These are phyloP conservation scores for Gymnobelideus leadbeateri DNA, from an alignment of 2,113 vertebrate genomes.

Conservation along the genomic window DNA sequence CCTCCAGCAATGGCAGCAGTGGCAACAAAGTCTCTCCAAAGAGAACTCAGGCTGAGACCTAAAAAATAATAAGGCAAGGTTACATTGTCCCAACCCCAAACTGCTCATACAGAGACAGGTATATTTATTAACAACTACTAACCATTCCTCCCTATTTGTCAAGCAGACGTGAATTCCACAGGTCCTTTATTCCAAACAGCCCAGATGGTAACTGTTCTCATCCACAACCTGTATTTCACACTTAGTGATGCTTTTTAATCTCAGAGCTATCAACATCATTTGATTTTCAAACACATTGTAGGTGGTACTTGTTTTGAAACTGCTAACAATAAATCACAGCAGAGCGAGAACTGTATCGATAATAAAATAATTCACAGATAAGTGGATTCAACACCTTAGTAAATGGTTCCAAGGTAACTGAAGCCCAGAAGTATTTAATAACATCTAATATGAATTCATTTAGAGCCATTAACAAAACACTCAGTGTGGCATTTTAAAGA, in stretches of 20 bases:
- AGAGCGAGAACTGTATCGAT: constrained; percentile 63
- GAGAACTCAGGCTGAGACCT: background rate
- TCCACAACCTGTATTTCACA: constrained; percentile 23
- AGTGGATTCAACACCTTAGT: constrained; percentile 36
- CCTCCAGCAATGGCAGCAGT: constrained; percentile 24
- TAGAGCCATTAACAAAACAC: constrained; percentile 71
- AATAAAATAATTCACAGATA: constrained; percentile 72
- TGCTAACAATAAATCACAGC: constrained; percentile 71
- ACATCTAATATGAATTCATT: constrained; percentile 76
- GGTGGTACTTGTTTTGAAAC: constrained; percentile 32
- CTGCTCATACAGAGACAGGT: constrained; percentile 54
- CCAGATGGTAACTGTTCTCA: background rate
- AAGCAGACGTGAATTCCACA: constrained; percentile 44
- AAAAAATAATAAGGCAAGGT: constrained; percentile 15
- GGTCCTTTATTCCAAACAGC: background rate
- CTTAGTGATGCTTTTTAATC: constrained; percentile 5
- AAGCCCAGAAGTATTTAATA: constrained; percentile 65
- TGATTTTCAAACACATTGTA: background rate
- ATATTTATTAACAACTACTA: background rate
- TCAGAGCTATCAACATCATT: constrained; percentile 14
- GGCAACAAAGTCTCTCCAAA: background rate
- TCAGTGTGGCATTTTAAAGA: constrained; percentile 60
- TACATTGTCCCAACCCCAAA: background rate
- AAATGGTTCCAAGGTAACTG: constrained; percentile 72
- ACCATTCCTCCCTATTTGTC: constrained; percentile 33